A percentile compares a stretch with the other conserved stretches of the same genome.
Conservation (phyloP, 2,888 invertebrate genomes). For the Drosophila austrosaltans region DNA sequence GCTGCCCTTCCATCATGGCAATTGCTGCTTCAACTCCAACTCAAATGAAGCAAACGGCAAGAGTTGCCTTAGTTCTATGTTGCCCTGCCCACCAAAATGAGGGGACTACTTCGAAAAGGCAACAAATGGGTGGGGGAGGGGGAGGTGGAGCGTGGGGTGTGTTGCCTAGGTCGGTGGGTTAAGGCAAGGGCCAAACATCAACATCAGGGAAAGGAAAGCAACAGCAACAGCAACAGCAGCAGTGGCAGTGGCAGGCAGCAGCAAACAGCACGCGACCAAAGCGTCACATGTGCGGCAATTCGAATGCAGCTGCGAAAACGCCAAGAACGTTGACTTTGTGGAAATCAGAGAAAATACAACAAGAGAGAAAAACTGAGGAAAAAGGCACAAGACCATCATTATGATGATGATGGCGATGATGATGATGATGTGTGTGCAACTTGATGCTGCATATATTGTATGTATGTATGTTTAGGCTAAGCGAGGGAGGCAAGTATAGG, state of each 20-base stretch:
- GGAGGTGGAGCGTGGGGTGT: constrained; percentile 16
- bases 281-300: constrained; percentile 78
- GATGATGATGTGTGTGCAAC: constrained; percentile 34
- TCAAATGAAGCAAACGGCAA: constrained; percentile 61
- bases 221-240: constrained; percentile 17
- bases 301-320: constrained; percentile 73
- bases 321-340: constrained; percentile 77
- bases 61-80: constrained; percentile 36
- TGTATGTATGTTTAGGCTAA: background rate
- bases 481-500: constrained; percentile 8
- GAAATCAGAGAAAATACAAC: constrained; percentile 56
- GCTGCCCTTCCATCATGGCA: constrained; percentile 45
- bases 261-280: constrained; percentile 72
- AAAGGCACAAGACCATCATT: constrained; percentile 42
- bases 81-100: constrained; percentile 10
- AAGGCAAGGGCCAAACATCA: constrained; percentile 17
- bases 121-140: constrained; percentile 17
- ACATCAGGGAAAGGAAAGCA: constrained; percentile 16
- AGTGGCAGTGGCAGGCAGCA: constrained; percentile 15
- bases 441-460: constrained; percentile 42
- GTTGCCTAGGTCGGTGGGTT: constrained; percentile 13
- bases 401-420: constrained; percentile 34
- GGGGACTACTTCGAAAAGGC: no score
- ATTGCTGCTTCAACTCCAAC: constrained; percentile 43
- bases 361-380: constrained; percentile 38